These are phyloP conservation scores for Drosophila nannoptera DNA, from an alignment of 1,140 invertebrate genomes.

Conservation along the genomic window DNA sequence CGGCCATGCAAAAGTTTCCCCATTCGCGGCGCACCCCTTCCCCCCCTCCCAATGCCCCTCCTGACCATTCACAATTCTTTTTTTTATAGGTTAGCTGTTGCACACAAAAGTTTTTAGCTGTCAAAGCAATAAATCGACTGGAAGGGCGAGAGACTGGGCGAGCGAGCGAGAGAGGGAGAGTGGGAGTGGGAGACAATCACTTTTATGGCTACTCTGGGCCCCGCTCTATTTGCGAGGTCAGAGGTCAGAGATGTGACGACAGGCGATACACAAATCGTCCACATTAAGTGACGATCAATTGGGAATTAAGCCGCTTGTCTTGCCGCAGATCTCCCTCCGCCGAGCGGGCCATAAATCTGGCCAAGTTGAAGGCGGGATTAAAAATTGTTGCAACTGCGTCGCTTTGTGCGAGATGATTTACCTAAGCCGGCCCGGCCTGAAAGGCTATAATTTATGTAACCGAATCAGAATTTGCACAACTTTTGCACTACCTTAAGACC, in stretches of 20 bases:
- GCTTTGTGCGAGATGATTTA: constrained; percentile 29
- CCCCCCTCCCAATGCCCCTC: constrained; percentile 43
- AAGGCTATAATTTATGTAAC: constrained; percentile 27
- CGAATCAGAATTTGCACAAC: constrained; percentile 34
- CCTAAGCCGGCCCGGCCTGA: constrained; percentile 11
- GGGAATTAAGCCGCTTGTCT: neutral
- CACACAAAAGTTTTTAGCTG: constrained; percentile 46
- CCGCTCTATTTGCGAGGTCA: neutral
- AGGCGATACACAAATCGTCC: no score
- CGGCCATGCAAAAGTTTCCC: constrained; percentile 70
- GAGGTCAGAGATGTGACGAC: neutral
- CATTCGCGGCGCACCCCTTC: constrained; percentile 4
- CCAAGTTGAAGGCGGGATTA: constrained; percentile 16
- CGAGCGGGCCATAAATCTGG: neutral
- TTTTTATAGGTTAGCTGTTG: constrained; percentile 9
- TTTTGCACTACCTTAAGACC: neutral
- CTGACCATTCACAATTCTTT: constrained; percentile 24
- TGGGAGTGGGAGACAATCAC: constrained; percentile 2
- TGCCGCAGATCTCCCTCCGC: neutral
- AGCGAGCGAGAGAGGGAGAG: no score
- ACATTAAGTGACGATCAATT: neutral
- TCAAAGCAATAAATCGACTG: constrained; percentile 70
- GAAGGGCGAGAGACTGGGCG: constrained; percentile 23
- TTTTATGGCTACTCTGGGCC: constrained; percentile 2
- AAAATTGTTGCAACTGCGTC: constrained; percentile 14